phyloP scores from a whole-genome alignment of 2,113 vertebrate genomes.

The Perca fluviatilis region DNA sequence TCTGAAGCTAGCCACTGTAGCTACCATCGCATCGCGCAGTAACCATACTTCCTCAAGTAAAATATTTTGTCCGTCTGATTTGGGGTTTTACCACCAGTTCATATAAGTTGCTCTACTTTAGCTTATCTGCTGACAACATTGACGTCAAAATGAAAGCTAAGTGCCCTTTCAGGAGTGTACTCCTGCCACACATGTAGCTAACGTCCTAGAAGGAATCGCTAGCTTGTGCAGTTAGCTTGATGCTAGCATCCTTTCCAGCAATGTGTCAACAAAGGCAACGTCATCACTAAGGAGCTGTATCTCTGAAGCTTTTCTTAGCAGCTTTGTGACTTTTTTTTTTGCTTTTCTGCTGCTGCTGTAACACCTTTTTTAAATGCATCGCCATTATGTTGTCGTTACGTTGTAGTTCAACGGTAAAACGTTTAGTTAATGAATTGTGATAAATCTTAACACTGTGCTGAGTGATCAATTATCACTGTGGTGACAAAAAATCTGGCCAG shows the following conservation, averaged over 20 bases:
- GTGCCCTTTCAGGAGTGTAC: background rate
- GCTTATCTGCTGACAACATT: too few species aligned
- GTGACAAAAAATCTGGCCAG: background rate
- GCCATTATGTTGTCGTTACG: background rate
- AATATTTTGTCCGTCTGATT: background rate
- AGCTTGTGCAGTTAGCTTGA: constrained; percentile 36
- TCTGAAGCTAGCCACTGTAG: constrained; percentile 39
- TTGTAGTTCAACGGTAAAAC: background rate
- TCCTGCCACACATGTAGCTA: too few species aligned
- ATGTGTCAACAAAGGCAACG: constrained; percentile 67
- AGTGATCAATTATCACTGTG: constrained; percentile 1
- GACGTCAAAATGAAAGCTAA: background rate
- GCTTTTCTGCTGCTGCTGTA: background rate
- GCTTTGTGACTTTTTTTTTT: background rate
- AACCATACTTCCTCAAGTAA: background rate
- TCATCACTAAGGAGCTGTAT: constrained; percentile 49
- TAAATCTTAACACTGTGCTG: background rate
- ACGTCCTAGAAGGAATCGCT: background rate
- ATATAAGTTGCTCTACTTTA: accelerated
- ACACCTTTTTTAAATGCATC: background rate
- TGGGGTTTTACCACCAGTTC: background rate
- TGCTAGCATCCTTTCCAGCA: constrained; percentile 32
- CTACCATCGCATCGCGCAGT: constrained; percentile 31
- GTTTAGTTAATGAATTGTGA: background rate
- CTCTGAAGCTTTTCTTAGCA: background rate